Conservation (phyloP, 2,113 vertebrate genomes). For the Sinosuthora webbiana region DNA sequence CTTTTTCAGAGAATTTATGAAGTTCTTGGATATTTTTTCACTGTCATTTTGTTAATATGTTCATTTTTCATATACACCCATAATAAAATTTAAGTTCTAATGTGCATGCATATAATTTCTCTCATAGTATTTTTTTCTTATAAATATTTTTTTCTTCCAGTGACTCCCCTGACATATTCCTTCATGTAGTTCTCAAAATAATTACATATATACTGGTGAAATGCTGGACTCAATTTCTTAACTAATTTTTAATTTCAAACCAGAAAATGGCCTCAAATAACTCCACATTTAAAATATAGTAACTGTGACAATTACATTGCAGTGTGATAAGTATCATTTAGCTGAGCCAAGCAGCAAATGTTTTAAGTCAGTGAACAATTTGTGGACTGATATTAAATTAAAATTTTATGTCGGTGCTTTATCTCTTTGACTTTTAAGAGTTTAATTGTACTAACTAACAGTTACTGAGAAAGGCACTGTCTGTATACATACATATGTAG, state of each 20-base stretch:
- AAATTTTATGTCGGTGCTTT: conserved; percentile 26
- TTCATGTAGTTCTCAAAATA: not conserved
- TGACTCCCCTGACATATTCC: not conserved
- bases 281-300: not conserved
- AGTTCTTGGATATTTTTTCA: not conserved
- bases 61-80: not conserved
- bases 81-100: not conserved
- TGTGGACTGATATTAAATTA: conserved; percentile 49
- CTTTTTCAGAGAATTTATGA: not conserved
- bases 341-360: conserved; percentile 48
- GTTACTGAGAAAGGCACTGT: not conserved
- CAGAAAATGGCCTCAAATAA: not conserved
- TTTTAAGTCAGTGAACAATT: conserved; percentile 52
- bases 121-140: not conserved
- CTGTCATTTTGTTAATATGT: not conserved
- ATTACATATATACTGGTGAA: not conserved
- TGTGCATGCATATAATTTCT: not conserved
- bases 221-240: not conserved
- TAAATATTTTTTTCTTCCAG: not conserved
- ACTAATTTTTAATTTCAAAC: not conserved
- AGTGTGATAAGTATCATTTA: conserved; percentile 12
- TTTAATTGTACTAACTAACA: conserved; percentile 33
- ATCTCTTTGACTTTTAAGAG: conserved; percentile 9
- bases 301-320: not conserved
- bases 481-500: fast-evolving